Conservation (phyloP, 2,888 invertebrate genomes). For the Hyles lineata region DNA sequence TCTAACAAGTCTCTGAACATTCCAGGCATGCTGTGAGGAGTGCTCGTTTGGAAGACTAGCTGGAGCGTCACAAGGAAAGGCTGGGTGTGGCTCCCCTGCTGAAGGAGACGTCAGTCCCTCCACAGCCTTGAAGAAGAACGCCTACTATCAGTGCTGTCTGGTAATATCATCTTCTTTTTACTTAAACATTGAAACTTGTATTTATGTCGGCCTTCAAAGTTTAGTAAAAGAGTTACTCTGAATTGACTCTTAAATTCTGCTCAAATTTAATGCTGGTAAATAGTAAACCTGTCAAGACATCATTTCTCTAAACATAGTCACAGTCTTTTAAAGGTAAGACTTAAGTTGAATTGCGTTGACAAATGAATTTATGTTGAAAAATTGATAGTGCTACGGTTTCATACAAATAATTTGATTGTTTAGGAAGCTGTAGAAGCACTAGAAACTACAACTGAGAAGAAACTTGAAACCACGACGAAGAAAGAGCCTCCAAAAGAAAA, state of each 20-base stretch:
- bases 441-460: constrained; percentile 51
- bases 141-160: constrained; percentile 69
- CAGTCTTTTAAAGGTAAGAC: too few relatives aligned
- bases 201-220: background rate
- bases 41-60: constrained; percentile 65
- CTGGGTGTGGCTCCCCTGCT: constrained; percentile 55
- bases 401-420: constrained; percentile 28
- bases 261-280: too few relatives aligned
- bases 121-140: constrained; percentile 58
- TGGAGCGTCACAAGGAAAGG: constrained; percentile 61
- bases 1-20: background rate
- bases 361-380: too few relatives aligned
- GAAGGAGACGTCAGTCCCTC: constrained; percentile 50
- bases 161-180: constrained; percentile 50
- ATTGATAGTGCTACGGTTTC: too few relatives aligned
- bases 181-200: background rate
- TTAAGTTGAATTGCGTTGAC: too few relatives aligned
- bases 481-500: constrained; percentile 51
- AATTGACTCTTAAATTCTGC: too few relatives aligned
- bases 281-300: too few relatives aligned
- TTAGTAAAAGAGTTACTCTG: too few relatives aligned
- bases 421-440: constrained; percentile 66
- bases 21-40: constrained; percentile 74
- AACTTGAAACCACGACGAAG: constrained; percentile 49
- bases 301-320: too few relatives aligned